Percentiles rank a stretch among this genome's conserved stretches.
These are phyloP conservation scores for Cheiracanthium punctorium DNA, from an alignment of 2,888 invertebrate genomes.

Conservation along the genomic window DNA sequence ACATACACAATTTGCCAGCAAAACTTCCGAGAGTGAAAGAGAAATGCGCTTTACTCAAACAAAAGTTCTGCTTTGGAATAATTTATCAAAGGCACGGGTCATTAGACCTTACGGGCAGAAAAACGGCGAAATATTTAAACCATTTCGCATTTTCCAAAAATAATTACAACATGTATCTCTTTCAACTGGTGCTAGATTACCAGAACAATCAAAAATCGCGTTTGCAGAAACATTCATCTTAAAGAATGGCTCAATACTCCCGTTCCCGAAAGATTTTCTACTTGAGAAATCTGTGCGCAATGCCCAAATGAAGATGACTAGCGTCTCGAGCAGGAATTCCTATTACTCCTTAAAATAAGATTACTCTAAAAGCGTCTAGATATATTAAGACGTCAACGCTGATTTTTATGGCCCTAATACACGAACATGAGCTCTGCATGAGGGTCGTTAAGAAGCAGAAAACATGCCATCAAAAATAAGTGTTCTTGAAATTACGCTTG, in stretches of 20 bases:
- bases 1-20: too few relatives aligned
- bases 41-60: too few relatives aligned
- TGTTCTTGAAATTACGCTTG: conserved; percentile 17
- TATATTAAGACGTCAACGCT: conserved; percentile 17
- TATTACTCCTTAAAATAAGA: conserved; percentile 17
- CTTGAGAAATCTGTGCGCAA: neutral
- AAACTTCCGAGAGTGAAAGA: too few relatives aligned
- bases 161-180: neutral
- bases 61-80: too few relatives aligned
- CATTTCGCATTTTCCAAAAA: neutral
- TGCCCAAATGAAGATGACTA: conserved; percentile 10
- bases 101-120: too few relatives aligned
- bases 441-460: conserved; percentile 15
- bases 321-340: neutral
- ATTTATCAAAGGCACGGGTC: too few relatives aligned
- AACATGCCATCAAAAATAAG: conserved; percentile 17
- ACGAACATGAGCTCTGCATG: conserved; percentile 10
- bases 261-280: neutral
- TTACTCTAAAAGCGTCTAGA: conserved; percentile 15
- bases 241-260: neutral
- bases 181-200: neutral
- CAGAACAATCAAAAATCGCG: neutral
- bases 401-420: conserved; percentile 17
- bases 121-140: too few relatives aligned
- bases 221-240: neutral